Evolutionary conservation across 2,797 vertebrate genomes (phyloP), one percentile per base, ranked within the genome.

Genomic region (Furcifer pardalis): DNA sequence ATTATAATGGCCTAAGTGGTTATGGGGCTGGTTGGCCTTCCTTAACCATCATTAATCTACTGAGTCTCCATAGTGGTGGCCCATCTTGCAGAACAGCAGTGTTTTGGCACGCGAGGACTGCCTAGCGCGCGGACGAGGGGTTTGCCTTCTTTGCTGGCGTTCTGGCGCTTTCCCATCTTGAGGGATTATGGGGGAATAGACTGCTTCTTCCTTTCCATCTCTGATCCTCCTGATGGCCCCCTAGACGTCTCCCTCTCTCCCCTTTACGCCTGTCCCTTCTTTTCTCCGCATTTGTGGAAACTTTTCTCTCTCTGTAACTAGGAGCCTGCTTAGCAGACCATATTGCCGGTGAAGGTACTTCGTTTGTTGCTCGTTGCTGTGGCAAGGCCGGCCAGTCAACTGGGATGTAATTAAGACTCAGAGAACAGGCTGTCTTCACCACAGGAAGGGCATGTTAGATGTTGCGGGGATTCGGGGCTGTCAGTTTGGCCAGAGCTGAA

Each of bases 351-450:
- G 96, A 96, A 97, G 96, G 96, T 96, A 94, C 95, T 92, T 96
- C 92, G 91, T 96, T 96, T 96, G 96, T 97, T 98, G 97, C 97
- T 96, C 96, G 96, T 93, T 95, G 97, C 95, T 96, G 97, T 96
- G 97, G 97, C 97, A 97, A 95, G 4, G 86, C 95, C 46, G 94
- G 95, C 94, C 96, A 94, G 97, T 98, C 98, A 98, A 97, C 97
- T 98, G 98, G 98, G 97, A 97, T 97, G 96, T 97, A 97, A 97
- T 98, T 97, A 97, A 96, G 96, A 96, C 95, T 96, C 95, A 93
- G 97, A 97, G 96, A 97, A 97, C 98, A 98, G 97, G 96, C 98
- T 99, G 98, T 97, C 97, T 96, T 97, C 97, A 94, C 97, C 95
- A 97, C 97, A 91, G 98, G 98, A 98, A 97, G 97, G 96, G 97